Evolutionary conservation across 2,888 invertebrate genomes (phyloP).

Genomic region (Emmelina monodactyla): DNA sequence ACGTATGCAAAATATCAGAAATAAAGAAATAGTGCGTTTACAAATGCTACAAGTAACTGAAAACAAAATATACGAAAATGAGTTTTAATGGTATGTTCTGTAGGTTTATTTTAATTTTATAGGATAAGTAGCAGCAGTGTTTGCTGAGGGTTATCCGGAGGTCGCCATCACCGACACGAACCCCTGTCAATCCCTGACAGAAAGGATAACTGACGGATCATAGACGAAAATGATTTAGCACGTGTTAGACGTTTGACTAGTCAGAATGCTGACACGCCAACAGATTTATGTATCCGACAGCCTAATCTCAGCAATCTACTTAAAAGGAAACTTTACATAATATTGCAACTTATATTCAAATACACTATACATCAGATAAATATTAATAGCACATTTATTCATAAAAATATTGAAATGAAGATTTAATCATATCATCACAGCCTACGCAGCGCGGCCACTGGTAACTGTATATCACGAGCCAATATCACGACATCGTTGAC

Average conservation of each 20-base stretch:
- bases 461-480: conserved; percentile 31
- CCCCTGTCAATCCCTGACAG: conserved; percentile 60
- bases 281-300: conserved; percentile 16
- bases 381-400: not conserved
- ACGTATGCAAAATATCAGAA: too few species aligned
- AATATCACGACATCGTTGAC: conserved; percentile 26
- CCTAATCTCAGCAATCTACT: conserved; percentile 5
- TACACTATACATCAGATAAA: not conserved
- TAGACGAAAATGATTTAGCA: conserved; percentile 43
- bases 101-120: too few species aligned
- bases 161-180: conserved; percentile 49
- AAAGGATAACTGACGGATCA: conserved; percentile 53
- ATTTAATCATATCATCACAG: conserved; percentile 7
- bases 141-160: conserved; percentile 41
- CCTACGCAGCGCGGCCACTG: conserved; percentile 24
- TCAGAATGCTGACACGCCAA: conserved; percentile 21
- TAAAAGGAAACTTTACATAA: not conserved
- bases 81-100: too few species aligned
- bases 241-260: conserved; percentile 25
- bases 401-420: conserved; percentile 6
- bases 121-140: too few species aligned
- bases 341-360: not conserved
- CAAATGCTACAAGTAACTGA: too few species aligned
- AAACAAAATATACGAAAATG: too few species aligned
- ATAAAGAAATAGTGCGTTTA: too few species aligned